Conservation (phyloP, 2,113 vertebrate genomes). For the Nanger granti region DNA sequence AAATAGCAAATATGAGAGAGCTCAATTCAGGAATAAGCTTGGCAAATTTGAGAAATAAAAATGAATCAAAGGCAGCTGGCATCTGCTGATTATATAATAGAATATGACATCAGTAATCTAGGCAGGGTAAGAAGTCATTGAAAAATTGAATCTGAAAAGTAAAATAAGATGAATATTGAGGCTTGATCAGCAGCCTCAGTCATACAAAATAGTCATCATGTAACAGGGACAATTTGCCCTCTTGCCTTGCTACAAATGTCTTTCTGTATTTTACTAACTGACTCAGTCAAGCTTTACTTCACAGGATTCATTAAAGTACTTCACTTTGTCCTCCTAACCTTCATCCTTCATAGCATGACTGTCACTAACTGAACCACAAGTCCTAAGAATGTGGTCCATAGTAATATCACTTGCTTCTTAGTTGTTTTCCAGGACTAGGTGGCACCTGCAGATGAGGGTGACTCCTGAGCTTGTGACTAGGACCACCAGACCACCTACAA, state of each 20-base stretch:
- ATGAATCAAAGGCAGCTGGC: background rate
- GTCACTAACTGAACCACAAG: background rate
- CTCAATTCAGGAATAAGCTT: background rate
- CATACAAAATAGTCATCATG: background rate
- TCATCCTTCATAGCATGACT: background rate
- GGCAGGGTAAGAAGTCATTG: background rate
- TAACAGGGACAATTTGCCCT: background rate
- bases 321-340: background rate
- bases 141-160: background rate
- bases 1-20: background rate
- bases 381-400: background rate
- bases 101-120: background rate
- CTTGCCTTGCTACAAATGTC: background rate
- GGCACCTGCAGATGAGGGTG: background rate
- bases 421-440: background rate
- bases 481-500: background rate
- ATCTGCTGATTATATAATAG: too few species aligned
- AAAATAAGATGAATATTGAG: background rate
- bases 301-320: background rate
- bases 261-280: background rate
- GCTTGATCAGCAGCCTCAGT: background rate
- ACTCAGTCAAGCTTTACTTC: rapidly evolving
- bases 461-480: background rate
- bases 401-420: background rate
- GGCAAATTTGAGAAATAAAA: background rate